Conservation (phyloP, 2,113 vertebrate species). For the Pygoscelis adeliae region DNA sequence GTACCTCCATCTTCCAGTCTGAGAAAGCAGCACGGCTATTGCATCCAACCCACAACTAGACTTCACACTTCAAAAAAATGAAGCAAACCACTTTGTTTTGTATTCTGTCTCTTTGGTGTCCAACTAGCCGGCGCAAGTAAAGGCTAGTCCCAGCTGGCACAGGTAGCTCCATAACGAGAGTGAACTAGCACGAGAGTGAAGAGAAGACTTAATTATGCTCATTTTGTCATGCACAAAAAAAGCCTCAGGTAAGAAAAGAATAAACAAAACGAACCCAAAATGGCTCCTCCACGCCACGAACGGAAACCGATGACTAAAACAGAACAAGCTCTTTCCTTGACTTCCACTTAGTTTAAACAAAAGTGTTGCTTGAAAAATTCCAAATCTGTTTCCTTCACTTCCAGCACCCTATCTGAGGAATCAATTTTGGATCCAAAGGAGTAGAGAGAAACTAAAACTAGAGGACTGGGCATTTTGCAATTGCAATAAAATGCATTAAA, state of each 20-base stretch:
- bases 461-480: fast-evolving
- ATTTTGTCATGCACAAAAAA: not conserved
- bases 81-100: not conserved
- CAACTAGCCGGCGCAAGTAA: constrained; percentile 31
- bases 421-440: fast-evolving
- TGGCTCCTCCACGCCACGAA: not conserved
- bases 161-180: not conserved
- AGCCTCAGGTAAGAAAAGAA: not conserved
- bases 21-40: not conserved
- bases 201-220: not conserved
- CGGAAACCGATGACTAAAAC: not conserved
- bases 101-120: not conserved
- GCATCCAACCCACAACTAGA: not conserved
- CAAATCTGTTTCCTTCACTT: not conserved
- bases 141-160: not conserved
- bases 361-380: fast-evolving
- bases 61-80: not conserved
- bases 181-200: not conserved
- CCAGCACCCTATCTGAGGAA: not conserved
- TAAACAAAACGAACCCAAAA: constrained; percentile 45
- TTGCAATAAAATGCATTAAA: fast-evolving
- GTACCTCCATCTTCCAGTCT: not conserved
- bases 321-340: not conserved
- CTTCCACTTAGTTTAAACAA: not conserved
- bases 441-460: not conserved